Base-by-base conservation (phyloP, 2,797 vertebrate genomes). In the Thamnophis elegans region DNA sequence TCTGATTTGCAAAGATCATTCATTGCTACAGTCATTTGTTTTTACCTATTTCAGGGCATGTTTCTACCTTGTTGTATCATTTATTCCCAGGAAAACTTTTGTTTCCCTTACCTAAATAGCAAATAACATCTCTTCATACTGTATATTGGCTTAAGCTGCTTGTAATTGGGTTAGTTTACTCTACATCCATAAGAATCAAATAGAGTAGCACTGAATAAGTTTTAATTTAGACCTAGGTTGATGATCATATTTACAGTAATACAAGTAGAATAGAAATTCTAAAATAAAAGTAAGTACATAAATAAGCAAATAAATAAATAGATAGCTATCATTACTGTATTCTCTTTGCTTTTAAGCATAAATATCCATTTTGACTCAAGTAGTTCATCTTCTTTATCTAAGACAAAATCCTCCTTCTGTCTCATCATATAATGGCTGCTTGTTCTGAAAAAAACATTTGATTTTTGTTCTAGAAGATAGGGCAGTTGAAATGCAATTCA, bases 191-290 rank as follows among this genome's bases (percentile, higher is more conserved):
- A 93, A 88, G 20, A 90, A 25, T 85, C 58, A 60, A 89, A 36
- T 86, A 65, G 62, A 89, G 87, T 88, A 92, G 14, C 32, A 65
- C 85, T 94, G 89, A 87, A 87, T 13, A 86, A 92, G 93, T 47
- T 22, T 96, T 94, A 55, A 95, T 89, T 58, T 90, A 85, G 85
- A 28, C 12, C 92, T 95, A 93, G 89, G n/a, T 42, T n/a, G 94
- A 56, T 94, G 94, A 95, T 90, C 95, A 94, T 94, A 85, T 96
- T 95, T 25, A 26, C 25, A 60, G 59, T 60, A 60, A 60, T 25
- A 60, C 10, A 60, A 60, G 22, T 60, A 8, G 22, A 59, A 59
- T 59, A 25, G 53, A 59, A 9, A 58, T 59, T 22, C 22, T 25
- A 25, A 59, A 25, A 60, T 60, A 60, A 10, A 60, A 60, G 59